Percentiles rank a stretch among this genome's conserved stretches.
These are phyloP conservation scores for Pachydiplax longipennis DNA, from an alignment of 2,888 invertebrate genomes.

Conservation along the genomic window DNA sequence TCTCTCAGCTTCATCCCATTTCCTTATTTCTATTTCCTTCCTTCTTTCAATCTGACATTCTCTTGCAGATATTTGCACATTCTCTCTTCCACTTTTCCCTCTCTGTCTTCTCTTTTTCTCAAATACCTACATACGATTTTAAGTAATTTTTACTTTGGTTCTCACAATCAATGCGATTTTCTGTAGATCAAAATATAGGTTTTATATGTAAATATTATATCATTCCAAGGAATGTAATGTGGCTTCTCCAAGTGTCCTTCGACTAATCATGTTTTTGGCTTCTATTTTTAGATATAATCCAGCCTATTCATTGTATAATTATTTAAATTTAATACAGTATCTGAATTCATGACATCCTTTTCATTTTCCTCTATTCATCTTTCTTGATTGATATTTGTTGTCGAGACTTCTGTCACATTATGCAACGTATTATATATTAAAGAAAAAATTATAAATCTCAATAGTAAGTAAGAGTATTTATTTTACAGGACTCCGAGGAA, in stretches of 20 bases:
- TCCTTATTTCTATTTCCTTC: background rate
- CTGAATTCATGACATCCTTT: no score
- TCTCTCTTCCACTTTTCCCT: background rate
- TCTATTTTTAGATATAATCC: no score
- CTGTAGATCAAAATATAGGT: background rate
- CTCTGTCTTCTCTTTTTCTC: background rate
- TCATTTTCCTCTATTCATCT: no score
- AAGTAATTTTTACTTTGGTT: background rate
- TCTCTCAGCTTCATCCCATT: background rate
- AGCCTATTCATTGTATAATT: background rate
- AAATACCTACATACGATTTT: background rate
- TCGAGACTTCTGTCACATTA: no score
- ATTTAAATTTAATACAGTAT: background rate
- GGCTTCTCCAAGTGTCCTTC: no score
- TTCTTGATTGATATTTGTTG: no score
- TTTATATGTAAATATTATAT: background rate
- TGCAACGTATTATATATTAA: no score
- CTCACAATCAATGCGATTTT: background rate
- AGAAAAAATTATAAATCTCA: no score
- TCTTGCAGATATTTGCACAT: background rate
- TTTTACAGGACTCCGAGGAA: no score
- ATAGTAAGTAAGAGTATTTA: no score
- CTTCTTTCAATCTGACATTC: background rate
- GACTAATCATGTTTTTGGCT: background rate
- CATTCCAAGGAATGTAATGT: no score